These are phyloP conservation scores for Limnephilus marmoratus DNA, from an alignment of 2,888 invertebrate species.

Conservation along the genomic window DNA sequence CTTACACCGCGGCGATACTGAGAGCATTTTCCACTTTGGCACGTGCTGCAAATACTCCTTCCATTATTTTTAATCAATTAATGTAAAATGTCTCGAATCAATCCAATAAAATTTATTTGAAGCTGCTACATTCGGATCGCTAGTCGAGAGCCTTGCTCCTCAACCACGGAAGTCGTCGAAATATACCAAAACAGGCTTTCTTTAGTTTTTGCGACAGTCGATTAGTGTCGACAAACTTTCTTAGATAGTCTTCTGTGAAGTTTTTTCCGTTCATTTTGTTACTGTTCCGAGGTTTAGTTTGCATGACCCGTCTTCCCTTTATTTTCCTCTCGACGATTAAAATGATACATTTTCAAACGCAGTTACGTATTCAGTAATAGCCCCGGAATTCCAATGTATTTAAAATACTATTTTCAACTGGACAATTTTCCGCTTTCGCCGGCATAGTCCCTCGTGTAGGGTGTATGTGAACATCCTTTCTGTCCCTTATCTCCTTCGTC, in stretches of 20 bases:
- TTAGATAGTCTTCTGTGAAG: background rate
- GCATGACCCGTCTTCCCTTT: background rate
- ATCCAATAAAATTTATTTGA: too few species aligned
- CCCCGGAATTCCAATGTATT: background rate
- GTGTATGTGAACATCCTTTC: background rate
- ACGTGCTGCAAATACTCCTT: too few species aligned
- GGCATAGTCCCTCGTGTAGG: background rate
- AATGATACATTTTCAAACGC: background rate
- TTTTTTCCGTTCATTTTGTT: background rate
- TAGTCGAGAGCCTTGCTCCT: too few species aligned
- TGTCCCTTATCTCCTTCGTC: slow-evolving; percentile 17
- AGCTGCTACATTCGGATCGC: too few species aligned
- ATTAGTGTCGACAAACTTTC: background rate
- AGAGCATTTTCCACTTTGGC: too few species aligned
- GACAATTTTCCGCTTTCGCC: background rate
- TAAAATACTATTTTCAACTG: background rate
- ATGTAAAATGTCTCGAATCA: too few species aligned
- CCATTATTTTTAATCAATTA: too few species aligned
- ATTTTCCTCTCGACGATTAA: background rate
- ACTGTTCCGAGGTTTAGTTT: background rate
- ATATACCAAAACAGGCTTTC: background rate
- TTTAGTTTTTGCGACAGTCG: background rate
- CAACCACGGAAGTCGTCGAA: too few species aligned
- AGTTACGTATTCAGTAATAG: background rate
- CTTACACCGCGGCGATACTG: too few species aligned